phyloP scores from a whole-genome alignment of 2,113 vertebrate genomes.

The Boleophthalmus pectinirostris region DNA sequence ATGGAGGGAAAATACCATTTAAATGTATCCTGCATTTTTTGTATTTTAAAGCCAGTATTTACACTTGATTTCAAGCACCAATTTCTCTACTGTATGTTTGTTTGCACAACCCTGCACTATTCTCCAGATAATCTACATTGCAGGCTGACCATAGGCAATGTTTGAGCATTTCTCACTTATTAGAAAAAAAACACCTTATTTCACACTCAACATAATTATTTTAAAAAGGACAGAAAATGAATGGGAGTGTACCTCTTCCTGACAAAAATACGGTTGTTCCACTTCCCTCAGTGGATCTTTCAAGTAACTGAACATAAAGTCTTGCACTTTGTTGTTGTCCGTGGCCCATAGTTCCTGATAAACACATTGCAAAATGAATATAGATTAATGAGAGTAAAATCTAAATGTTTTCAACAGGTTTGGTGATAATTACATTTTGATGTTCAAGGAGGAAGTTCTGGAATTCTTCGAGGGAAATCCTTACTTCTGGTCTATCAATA shows the following conservation, averaged over 20 bases:
- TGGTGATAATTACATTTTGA: constrained; percentile 82
- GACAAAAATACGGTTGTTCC: constrained; percentile 90
- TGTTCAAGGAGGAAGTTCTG: constrained; percentile 89
- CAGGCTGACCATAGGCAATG: constrained; percentile 21
- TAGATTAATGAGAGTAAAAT: background rate
- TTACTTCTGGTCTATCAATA: constrained; percentile 85
- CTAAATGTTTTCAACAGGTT: background rate
- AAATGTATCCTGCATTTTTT: background rate
- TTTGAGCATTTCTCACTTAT: constrained; percentile 29
- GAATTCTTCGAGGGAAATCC: constrained; percentile 85
- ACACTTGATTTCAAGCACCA: background rate
- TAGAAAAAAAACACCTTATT: constrained; percentile 29
- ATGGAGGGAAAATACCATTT: background rate
- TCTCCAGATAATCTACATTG: background rate
- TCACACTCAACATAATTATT: background rate
- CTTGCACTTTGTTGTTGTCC: constrained; percentile 86
- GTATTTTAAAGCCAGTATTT: background rate
- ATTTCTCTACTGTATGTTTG: background rate
- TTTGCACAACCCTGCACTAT: too few species aligned
- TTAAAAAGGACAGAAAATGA: background rate
- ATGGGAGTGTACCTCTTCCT: constrained; percentile 83
- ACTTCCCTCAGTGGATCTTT: constrained; percentile 95
- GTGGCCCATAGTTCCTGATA: constrained; percentile 90
- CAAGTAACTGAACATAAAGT: constrained; percentile 94
- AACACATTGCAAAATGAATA: constrained; percentile 19